Conservation (phyloP, 92 coral and sea anemone species). For the Meandrina meandrites region DNA sequence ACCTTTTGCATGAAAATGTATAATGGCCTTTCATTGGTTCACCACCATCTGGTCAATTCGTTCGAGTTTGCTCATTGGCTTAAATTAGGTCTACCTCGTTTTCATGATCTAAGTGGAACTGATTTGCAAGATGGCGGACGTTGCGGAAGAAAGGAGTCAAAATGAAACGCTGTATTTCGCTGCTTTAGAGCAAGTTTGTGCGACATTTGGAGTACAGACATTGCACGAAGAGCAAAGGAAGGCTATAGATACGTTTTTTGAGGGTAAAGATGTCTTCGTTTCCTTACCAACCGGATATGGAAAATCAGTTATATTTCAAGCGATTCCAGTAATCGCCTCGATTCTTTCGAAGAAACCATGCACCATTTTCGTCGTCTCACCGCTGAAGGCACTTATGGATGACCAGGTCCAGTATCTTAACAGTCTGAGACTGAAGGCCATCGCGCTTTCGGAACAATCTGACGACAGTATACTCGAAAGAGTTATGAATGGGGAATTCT, state of each 20-base stretch:
- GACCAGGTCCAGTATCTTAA: conserved; percentile 38
- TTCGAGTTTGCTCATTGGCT: too few relatives aligned
- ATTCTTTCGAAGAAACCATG: too few relatives aligned
- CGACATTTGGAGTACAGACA: background rate
- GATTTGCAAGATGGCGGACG: too few relatives aligned
- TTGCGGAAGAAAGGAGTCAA: too few relatives aligned
- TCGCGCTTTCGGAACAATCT: conserved; percentile 35
- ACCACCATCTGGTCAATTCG: too few relatives aligned
- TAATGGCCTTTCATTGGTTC: too few relatives aligned
- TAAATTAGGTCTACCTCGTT: too few relatives aligned
- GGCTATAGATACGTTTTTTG: conserved; percentile 33
- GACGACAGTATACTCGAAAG: too few relatives aligned
- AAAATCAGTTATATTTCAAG: background rate
- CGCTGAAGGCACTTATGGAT: conserved; percentile 34
- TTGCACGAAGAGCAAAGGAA: conserved; percentile 37
- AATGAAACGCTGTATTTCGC: background rate
- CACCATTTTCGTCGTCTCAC: conserved; percentile 40
- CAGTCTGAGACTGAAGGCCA: conserved; percentile 11
- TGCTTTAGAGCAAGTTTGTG: background rate
- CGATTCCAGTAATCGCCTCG: conserved; percentile 10
- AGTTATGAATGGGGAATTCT: too few relatives aligned
- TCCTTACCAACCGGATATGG: conserved; percentile 41
- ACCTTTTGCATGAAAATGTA: too few relatives aligned
- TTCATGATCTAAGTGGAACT: too few relatives aligned
- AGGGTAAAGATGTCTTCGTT: conserved; percentile 37